Evolutionary conservation across 1,140 invertebrate genomes (phyloP), one percentile per base, ranked within the genome.

Genomic region (Melitaea cinxia): DNA sequence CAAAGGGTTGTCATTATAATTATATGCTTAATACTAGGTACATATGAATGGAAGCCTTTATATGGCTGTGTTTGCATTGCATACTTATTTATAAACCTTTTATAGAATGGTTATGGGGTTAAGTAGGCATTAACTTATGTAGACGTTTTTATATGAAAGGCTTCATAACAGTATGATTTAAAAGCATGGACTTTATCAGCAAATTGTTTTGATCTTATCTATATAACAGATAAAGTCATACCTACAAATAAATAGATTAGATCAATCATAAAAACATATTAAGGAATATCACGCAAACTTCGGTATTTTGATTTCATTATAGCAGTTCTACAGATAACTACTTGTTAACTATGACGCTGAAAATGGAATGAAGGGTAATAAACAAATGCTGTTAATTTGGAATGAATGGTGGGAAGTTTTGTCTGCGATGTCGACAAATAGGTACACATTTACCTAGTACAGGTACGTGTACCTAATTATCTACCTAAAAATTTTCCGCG

Each of bases 301-400:
- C 68, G 75, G 78, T 83, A 87, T 86, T 85, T 84, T 82, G 81
- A 87, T 83, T 85, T 87, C 77, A 75, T 85, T 79, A 45, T 45
- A 39, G 21, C 39, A 56, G 19, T 23, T n/a, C n/a, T n/a, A 39
- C 12, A 19, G 75, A 55, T 75, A 75, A 17, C 53, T 75, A 75
- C 30, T 35, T 39, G 35, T 39, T 21, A 19, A 56, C 14, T 65
- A 72, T 72, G n/a, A n/a, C 73, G 66, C 63, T 75, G 47, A 65
- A 72, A 83, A 78, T 80, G 71, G 78, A 82, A 83, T 83, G 78
- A 77, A 79, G 73, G 70, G 68, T 60, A 65, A 72, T 69, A 72
- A 77, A 37, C 35, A 15, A 77, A 83, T 70, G 74, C 69, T 63
- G 80, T 84, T 78, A 81, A 80, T 78, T 79, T 55, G 57, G 74